phyloP scores from a whole-genome alignment of 2,888 invertebrate genomes.

The Himalopsyche japonica region DNA sequence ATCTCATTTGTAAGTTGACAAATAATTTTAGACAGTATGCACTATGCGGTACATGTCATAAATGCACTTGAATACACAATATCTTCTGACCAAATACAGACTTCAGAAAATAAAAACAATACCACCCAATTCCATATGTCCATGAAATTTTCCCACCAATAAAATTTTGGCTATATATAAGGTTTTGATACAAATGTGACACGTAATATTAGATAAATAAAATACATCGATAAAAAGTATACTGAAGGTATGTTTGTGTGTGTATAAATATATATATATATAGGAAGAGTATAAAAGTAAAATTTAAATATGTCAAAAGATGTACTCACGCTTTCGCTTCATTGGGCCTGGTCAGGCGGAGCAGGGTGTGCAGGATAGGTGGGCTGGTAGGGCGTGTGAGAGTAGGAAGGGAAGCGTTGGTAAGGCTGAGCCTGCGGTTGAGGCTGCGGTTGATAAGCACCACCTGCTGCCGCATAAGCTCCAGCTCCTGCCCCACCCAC shows the following conservation, averaged over 20 bases:
- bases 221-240: background rate
- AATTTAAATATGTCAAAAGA: too few relatives aligned
- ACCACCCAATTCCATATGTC: too few relatives aligned
- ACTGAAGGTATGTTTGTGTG: background rate
- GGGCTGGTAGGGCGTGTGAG: background rate
- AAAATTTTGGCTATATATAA: too few relatives aligned
- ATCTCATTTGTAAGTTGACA: too few relatives aligned
- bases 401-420: background rate
- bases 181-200: background rate
- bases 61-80: too few relatives aligned
- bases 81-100: too few relatives aligned
- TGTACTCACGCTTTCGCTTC: background rate
- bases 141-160: too few relatives aligned
- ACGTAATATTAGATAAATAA: background rate
- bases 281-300: too few relatives aligned
- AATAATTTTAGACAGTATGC: too few relatives aligned
- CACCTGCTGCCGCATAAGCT: conserved; percentile 20
- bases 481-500: conserved; percentile 41
- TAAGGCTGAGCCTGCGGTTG: conserved; percentile 3
- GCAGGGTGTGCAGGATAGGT: background rate
- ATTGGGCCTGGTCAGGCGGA: background rate
- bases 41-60: too few relatives aligned
- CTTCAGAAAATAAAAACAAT: too few relatives aligned
- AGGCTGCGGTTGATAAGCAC: background rate
- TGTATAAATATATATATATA: too few relatives aligned